Evolutionary conservation across 2,797 vertebrate species (phyloP).

Genomic region (Rhynchonycteris naso): DNA sequence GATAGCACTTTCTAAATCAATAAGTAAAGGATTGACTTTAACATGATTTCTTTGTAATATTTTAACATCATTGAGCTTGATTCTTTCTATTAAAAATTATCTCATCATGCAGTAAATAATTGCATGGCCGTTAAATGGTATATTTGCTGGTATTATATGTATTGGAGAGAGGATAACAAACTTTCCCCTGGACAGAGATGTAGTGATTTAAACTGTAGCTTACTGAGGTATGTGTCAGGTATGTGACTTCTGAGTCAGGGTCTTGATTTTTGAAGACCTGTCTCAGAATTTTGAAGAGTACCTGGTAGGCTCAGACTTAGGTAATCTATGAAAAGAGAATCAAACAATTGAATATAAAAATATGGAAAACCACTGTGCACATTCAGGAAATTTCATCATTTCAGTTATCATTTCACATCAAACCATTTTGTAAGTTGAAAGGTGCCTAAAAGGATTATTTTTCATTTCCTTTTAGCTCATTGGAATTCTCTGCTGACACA

Average conservation of each 20-base stretch:
- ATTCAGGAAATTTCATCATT: neutral
- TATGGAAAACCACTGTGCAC: neutral
- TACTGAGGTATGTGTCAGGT: accelerated
- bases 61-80: neutral
- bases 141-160: neutral
- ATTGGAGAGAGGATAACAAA: neutral
- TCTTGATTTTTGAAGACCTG: neutral
- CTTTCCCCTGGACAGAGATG: neutral
- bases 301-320: neutral
- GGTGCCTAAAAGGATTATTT: neutral
- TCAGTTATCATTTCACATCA: slow-evolving; percentile 5
- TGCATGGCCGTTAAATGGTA: neutral
- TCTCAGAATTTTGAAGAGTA: neutral
- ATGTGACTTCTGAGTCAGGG: neutral
- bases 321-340: neutral
- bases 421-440: neutral
- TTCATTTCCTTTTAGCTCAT: slow-evolving; percentile 12
- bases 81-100: neutral
- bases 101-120: neutral
- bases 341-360: neutral
- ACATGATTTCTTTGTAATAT: neutral
- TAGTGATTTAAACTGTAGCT: neutral
- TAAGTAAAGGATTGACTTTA: neutral
- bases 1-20: neutral
- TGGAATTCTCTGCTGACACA: neutral